phyloP scores from a whole-genome alignment of 2,113 vertebrate species.

The Carlito syrichta region DNA sequence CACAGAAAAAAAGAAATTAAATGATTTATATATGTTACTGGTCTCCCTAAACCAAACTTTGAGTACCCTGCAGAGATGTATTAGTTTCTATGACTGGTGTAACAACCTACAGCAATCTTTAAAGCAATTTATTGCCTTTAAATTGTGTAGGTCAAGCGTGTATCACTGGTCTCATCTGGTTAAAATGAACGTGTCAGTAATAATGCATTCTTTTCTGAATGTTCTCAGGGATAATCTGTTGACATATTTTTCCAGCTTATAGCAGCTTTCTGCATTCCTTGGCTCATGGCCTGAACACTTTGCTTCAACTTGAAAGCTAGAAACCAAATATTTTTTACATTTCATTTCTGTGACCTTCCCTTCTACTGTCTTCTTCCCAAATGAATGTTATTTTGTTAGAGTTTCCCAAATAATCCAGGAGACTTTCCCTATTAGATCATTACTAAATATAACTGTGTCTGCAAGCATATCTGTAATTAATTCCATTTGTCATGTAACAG shows the following conservation, averaged over 20 bases:
- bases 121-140: not conserved
- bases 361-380: not conserved
- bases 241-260: too few relatives aligned
- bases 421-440: not conserved
- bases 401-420: not conserved
- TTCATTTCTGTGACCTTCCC: fast-evolving
- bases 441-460: not conserved
- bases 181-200: not conserved
- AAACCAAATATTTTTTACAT: not conserved
- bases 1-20: not conserved
- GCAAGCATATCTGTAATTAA: not conserved
- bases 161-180: not conserved
- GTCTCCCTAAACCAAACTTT: not conserved
- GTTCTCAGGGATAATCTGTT: not conserved
- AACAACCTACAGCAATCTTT: not conserved
- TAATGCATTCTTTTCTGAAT: too few relatives aligned
- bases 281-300: fast-evolving
- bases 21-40: not conserved
- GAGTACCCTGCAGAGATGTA: not conserved
- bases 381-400: fast-evolving
- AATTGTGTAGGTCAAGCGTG: not conserved
- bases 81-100: not conserved
- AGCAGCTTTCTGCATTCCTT: not conserved
- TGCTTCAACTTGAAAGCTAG: not conserved
- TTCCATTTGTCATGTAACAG: not conserved